A percentile compares a stretch with the other conserved stretches of the same genome.
Conservation (phyloP, 1,140 invertebrate genomes). For the Danaus melanippus region DNA sequence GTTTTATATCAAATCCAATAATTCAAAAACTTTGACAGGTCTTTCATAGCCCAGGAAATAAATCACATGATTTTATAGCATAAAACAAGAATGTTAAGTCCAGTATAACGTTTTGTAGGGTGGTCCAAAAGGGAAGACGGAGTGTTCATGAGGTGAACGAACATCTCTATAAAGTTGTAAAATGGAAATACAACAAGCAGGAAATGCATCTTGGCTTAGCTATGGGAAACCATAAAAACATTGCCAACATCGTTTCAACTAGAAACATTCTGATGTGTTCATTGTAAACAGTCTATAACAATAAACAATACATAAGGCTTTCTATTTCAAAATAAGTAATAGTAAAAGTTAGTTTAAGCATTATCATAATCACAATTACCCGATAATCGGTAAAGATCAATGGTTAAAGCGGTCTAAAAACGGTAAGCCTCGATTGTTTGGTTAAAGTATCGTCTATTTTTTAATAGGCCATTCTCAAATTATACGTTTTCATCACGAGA, state of each 20-base stretch:
- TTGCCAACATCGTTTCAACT: constrained; percentile 15
- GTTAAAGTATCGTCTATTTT: constrained; percentile 47
- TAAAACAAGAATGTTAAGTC: too few relatives aligned
- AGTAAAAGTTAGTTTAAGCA: constrained; percentile 56
- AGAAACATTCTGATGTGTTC: constrained; percentile 21
- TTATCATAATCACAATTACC: constrained; percentile 56
- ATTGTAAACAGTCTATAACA: constrained; percentile 37
- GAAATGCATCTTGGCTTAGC: constrained; percentile 19
- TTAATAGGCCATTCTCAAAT: constrained; percentile 58
- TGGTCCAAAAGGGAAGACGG: too few relatives aligned
- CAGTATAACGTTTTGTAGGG: too few relatives aligned
- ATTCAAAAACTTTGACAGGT: too few relatives aligned
- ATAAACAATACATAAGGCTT: constrained; percentile 45
- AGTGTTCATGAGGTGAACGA: constrained; percentile 4
- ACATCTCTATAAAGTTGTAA: constrained; percentile 18
- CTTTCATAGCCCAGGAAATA: too few relatives aligned
- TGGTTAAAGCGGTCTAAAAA: constrained; percentile 34
- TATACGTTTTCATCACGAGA: constrained; percentile 60
- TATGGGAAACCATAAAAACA: constrained; percentile 19
- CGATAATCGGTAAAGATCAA: constrained; percentile 47
- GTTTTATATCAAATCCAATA: too few relatives aligned
- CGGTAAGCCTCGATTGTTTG: constrained; percentile 52
- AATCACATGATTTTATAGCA: too few relatives aligned
- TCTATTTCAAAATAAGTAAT: constrained; percentile 45
- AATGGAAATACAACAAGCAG: constrained; percentile 19